phyloP scores from a whole-genome alignment of 2,888 invertebrate genomes.

The Rugalucina vietnamica region DNA sequence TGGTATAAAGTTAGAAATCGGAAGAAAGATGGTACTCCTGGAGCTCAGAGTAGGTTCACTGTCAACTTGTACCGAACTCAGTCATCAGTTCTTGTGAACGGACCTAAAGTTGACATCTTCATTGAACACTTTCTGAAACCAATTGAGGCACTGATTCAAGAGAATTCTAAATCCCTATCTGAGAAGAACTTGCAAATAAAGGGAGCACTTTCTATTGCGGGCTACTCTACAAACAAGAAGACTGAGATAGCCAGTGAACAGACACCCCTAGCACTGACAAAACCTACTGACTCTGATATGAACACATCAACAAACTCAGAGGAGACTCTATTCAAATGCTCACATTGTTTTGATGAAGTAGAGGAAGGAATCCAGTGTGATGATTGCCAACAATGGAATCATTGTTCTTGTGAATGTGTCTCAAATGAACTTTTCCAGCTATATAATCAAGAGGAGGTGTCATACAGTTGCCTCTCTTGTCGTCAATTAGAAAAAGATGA shows the following conservation, averaged over 20 bases:
- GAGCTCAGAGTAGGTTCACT: background rate
- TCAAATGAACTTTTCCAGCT: background rate
- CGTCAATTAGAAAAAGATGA: background rate
- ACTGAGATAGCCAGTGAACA: background rate
- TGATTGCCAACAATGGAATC: background rate
- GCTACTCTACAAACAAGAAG: background rate
- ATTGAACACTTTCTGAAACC: background rate
- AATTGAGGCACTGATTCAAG: background rate
- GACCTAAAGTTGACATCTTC: background rate
- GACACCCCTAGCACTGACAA: background rate
- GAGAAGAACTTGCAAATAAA: background rate
- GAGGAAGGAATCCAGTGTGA: background rate
- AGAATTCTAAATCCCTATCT: background rate
- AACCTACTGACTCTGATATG: background rate
- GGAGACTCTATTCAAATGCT: background rate
- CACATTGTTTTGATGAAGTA: background rate
- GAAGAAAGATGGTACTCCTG: background rate
- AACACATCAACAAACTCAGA: background rate
- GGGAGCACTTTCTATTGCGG: background rate
- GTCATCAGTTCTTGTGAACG: background rate
- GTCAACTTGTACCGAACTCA: background rate
- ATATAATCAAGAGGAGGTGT: background rate
- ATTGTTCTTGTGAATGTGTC: background rate
- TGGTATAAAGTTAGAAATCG: background rate
- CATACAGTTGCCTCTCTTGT: background rate